A percentile compares a stretch with the other conserved stretches of the same genome.
These are phyloP conservation scores for Calcarius lapponicus DNA, from an alignment of 2,797 vertebrate species.

Conservation along the genomic window DNA sequence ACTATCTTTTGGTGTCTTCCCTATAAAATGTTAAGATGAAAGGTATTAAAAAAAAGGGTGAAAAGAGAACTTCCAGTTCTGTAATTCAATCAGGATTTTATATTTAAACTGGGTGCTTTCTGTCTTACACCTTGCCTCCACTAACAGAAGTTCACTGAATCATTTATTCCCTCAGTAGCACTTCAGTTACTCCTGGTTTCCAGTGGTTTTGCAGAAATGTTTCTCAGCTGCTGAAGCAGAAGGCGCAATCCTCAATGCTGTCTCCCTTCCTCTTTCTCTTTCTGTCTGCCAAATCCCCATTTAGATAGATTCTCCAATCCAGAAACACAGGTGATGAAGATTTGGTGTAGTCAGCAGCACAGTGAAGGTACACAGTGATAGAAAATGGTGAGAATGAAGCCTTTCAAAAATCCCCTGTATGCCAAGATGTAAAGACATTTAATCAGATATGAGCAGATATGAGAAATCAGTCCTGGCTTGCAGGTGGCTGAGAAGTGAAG, in stretches of 20 bases:
- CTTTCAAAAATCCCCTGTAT: background rate
- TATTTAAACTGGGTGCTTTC: constrained; percentile 34
- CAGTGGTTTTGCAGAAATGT: constrained; percentile 40
- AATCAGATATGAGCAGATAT: background rate
- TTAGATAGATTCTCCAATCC: background rate
- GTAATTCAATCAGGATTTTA: background rate
- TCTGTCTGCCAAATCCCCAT: background rate
- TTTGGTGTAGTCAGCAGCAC: background rate
- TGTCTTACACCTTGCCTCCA: constrained; percentile 35
- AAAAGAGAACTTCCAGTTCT: background rate
- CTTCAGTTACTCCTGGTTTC: constrained; percentile 17
- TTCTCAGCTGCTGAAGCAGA: constrained; percentile 25
- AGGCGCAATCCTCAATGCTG: background rate
- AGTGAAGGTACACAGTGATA: background rate
- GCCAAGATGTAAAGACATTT: background rate
- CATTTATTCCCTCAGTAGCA: constrained; percentile 13
- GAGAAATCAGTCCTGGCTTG: background rate
- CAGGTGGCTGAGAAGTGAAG: background rate
- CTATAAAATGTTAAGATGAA: background rate
- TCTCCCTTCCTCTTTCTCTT: background rate
- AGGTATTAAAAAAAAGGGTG: background rate
- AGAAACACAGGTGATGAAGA: background rate
- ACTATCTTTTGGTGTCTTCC: background rate
- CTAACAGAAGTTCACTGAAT: constrained; percentile 31
- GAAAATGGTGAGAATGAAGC: background rate